phyloP scores from a whole-genome alignment of 2,797 vertebrate genomes.

The Cossypha dichroa region DNA sequence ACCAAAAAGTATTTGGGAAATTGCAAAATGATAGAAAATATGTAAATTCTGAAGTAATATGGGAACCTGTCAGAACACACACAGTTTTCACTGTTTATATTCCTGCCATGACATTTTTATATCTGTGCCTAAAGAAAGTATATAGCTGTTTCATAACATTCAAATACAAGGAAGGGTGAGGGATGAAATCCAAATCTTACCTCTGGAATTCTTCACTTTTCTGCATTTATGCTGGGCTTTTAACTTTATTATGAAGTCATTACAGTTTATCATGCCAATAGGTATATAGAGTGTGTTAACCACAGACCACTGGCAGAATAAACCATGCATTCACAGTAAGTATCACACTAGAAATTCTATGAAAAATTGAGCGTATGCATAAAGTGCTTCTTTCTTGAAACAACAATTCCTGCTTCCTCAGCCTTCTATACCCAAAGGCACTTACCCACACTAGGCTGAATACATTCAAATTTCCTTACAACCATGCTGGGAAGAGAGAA shows the following conservation, averaged over 20 bases:
- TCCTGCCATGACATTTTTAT: not conserved
- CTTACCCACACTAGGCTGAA: not conserved
- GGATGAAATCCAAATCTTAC: not conserved
- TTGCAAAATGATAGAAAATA: conserved; percentile 11
- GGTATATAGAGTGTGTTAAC: conserved; percentile 19
- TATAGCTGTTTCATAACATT: not conserved
- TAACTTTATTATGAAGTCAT: conserved; percentile 46
- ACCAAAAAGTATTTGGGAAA: not conserved
- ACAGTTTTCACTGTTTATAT: not conserved
- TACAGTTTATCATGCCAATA: conserved; percentile 32
- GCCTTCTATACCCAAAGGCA: not conserved
- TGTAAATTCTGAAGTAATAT: not conserved
- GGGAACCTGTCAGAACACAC: not conserved
- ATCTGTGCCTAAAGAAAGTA: not conserved
- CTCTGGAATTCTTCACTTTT: not conserved
- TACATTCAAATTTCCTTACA: not conserved
- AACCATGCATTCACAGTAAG: conserved; percentile 29
- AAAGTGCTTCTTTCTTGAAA: conserved; percentile 9
- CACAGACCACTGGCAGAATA: conserved; percentile 35
- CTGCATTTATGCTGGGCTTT: conserved; percentile 18
- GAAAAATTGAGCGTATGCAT: conserved; percentile 9
- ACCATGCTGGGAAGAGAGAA: not conserved
- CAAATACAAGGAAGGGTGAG: not conserved
- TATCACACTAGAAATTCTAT: not conserved
- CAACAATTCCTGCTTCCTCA: not conserved